Conservation (phyloP, 2,797 vertebrate genomes). For the Naso thynnoides region DNA sequence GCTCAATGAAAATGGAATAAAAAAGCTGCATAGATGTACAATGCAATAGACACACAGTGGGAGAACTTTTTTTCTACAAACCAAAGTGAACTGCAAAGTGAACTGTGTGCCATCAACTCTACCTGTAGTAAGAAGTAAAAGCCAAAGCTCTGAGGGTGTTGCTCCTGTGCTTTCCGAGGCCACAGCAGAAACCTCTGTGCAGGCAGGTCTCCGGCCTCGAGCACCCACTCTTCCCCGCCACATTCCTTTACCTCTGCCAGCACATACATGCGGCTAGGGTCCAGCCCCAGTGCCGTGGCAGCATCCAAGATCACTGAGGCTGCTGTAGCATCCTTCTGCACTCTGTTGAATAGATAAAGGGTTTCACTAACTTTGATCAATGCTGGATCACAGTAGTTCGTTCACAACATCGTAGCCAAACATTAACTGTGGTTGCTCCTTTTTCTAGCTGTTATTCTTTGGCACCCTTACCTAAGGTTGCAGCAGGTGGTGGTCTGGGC, state of each 20-base stretch:
- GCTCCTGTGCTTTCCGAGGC: slow-evolving; percentile 95
- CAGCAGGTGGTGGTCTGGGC: slow-evolving; percentile 86
- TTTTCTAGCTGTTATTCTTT: background rate
- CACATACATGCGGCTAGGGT: slow-evolving; percentile 88
- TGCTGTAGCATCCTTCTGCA: slow-evolving; percentile 92
- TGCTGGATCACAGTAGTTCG: background rate
- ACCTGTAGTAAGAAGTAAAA: slow-evolving; percentile 95
- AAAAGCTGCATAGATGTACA: slow-evolving; percentile 35
- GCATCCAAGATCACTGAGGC: slow-evolving; percentile 90
- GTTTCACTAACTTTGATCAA: background rate
- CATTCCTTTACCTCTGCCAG: slow-evolving; percentile 97
- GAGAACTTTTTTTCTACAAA: background rate
- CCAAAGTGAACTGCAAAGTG: background rate
- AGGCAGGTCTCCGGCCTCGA: slow-evolving; percentile 92
- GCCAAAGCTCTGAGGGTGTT: slow-evolving; percentile 90
- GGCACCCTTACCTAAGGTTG: slow-evolving; percentile 77
- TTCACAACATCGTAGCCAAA: background rate
- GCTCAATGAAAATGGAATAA: slow-evolving; percentile 26
- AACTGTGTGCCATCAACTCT: slow-evolving; percentile 6
- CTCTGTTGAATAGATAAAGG: slow-evolving; percentile 71
- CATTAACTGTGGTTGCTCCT: background rate
- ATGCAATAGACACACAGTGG: slow-evolving; percentile 15
- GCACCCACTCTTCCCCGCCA: slow-evolving; percentile 97
- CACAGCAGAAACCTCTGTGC: slow-evolving; percentile 96
- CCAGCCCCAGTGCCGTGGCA: slow-evolving; percentile 87